phyloP scores from a whole-genome alignment of 1,140 invertebrate species.

The Papilio polytes region DNA sequence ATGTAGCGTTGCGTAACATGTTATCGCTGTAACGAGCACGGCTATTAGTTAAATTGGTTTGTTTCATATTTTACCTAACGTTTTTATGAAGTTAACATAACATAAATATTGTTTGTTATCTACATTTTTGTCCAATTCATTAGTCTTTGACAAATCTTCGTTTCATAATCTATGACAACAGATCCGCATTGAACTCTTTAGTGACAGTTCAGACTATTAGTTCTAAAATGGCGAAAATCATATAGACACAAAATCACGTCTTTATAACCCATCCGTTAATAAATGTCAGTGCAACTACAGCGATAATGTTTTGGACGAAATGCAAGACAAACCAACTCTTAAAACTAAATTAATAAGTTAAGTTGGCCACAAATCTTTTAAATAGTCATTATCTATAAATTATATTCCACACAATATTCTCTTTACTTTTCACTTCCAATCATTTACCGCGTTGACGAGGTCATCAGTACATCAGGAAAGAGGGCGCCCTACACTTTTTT shows the following conservation, averaged over 20 bases:
- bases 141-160: too few species aligned
- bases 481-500: background rate
- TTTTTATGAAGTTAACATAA: background rate
- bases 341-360: too few species aligned
- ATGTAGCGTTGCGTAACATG: slow-evolving; percentile 15
- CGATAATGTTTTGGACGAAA: too few species aligned
- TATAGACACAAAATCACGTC: too few species aligned
- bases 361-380: background rate
- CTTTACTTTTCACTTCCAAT: background rate
- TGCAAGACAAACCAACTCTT: too few species aligned
- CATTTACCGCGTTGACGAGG: slow-evolving; percentile 1
- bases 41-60: slow-evolving; percentile 16
- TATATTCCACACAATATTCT: background rate
- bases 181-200: too few species aligned
- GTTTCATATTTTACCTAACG: slow-evolving; percentile 24
- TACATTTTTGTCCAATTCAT: background rate
- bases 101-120: background rate
- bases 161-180: too few species aligned
- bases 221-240: too few species aligned
- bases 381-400: background rate
- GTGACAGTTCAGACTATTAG: too few species aligned
- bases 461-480: background rate
- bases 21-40: slow-evolving; percentile 16
- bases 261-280: too few species aligned
- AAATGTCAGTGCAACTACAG: too few species aligned